These are phyloP conservation scores for Chelon labrosus DNA, from an alignment of 2,797 vertebrate species.

Conservation along the genomic window DNA sequence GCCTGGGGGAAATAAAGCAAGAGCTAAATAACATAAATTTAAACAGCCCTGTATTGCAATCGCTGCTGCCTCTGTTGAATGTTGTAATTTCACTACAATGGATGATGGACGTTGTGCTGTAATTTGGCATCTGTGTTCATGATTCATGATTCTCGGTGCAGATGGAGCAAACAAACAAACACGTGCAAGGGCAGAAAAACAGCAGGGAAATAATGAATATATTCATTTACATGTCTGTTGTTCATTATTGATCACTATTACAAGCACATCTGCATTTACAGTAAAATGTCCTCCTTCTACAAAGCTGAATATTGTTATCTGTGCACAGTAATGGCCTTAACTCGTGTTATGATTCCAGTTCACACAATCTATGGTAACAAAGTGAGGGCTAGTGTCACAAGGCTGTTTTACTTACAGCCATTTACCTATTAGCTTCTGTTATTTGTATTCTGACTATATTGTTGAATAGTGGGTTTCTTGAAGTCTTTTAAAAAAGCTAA, in stretches of 20 bases:
- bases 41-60: slow-evolving; percentile 14
- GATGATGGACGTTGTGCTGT: slow-evolving; percentile 57
- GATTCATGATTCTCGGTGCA: slow-evolving; percentile 19
- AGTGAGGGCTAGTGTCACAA: not conserved
- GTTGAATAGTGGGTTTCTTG: slow-evolving; percentile 8
- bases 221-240: slow-evolving; percentile 27
- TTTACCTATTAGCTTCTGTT: slow-evolving; percentile 5
- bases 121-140: slow-evolving; percentile 64
- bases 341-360: slow-evolving; percentile 10
- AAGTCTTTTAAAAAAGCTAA: slow-evolving; percentile 13
- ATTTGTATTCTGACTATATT: slow-evolving; percentile 1
- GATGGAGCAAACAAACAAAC: slow-evolving; percentile 45
- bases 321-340: slow-evolving; percentile 25
- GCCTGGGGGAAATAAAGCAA: slow-evolving; percentile 57
- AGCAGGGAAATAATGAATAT: slow-evolving; percentile 20
- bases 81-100: slow-evolving; percentile 48
- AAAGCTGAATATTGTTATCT: slow-evolving; percentile 18
- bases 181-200: slow-evolving; percentile 30
- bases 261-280: slow-evolving; percentile 47
- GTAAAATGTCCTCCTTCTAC: slow-evolving; percentile 16
- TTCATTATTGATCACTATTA: slow-evolving; percentile 22
- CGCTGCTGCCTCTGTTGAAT: slow-evolving; percentile 32
- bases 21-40: slow-evolving; percentile 45
- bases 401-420: slow-evolving; percentile 20
- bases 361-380: slow-evolving; percentile 7